Evolutionary conservation across 1,140 invertebrate species (phyloP).

Genomic region (Leptopilina boulardi): DNA sequence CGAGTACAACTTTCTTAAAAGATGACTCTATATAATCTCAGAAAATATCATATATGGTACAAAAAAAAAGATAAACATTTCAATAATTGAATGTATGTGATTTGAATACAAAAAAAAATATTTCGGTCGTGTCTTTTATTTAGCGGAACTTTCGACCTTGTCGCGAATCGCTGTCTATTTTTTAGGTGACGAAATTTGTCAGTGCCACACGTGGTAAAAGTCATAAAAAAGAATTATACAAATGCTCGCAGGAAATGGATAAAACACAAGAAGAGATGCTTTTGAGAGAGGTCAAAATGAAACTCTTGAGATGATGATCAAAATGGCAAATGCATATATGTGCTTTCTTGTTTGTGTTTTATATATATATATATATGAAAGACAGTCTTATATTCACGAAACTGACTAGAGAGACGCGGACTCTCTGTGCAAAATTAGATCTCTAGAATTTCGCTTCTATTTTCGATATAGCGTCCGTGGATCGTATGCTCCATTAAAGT

Average conservation of each 20-base stretch:
- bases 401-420: neutral
- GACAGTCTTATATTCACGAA: constrained; percentile 22
- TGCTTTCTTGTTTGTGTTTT: constrained; percentile 38
- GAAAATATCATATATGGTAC: neutral
- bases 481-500: constrained; percentile 29
- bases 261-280: constrained; percentile 20
- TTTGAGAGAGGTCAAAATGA: constrained; percentile 46
- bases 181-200: neutral
- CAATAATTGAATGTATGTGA: neutral
- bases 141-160: neutral
- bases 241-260: neutral
- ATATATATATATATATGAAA: constrained; percentile 22
- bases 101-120: constrained; percentile 6
- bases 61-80: neutral
- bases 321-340: constrained; percentile 34
- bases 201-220: neutral
- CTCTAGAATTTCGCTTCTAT: constrained; percentile 54
- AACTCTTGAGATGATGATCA: constrained; percentile 45
- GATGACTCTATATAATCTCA: neutral
- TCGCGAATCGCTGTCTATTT: constrained; percentile 18
- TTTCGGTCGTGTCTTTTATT: neutral
- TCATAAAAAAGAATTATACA: constrained; percentile 16
- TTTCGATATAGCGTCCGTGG: constrained; percentile 45
- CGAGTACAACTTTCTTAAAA: neutral
- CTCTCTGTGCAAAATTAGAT: constrained; percentile 52